Conservation (phyloP, 2,113 vertebrate species). For the Cebidichthys violaceus region DNA sequence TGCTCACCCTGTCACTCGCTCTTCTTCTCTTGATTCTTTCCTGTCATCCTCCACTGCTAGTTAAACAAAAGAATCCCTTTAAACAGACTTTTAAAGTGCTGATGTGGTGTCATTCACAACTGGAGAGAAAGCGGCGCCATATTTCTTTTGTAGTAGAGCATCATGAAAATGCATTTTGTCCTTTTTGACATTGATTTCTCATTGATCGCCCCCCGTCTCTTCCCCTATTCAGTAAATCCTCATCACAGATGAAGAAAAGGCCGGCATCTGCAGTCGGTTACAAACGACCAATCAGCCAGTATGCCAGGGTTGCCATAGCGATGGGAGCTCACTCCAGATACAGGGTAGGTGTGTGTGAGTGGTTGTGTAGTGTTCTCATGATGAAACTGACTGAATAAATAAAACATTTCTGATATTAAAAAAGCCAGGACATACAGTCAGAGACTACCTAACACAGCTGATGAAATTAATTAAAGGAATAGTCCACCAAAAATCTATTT, state of each 20-base stretch:
- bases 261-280: conserved; percentile 94
- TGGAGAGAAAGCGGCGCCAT: not conserved
- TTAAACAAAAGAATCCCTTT: not conserved
- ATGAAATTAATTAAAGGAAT: not conserved
- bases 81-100: not conserved
- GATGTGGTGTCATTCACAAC: not conserved
- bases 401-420: not conserved
- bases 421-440: not conserved
- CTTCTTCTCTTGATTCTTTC: not conserved
- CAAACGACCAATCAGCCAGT: conserved; percentile 97
- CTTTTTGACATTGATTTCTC: conserved; percentile 7
- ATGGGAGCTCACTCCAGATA: conserved; percentile 94
- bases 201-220: not conserved
- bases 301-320: conserved; percentile 93
- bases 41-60: not conserved
- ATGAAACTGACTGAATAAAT: not conserved
- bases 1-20: not conserved
- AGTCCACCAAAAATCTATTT: not conserved
- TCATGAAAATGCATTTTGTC: not conserved
- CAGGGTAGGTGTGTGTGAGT: conserved; percentile 83
- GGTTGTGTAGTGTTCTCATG: not conserved
- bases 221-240: conserved; percentile 79
- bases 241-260: conserved; percentile 93
- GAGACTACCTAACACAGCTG: not conserved
- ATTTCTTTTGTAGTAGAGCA: not conserved